Evolutionary conservation across 1,140 invertebrate species (phyloP), one percentile per base, ranked within the genome.

Genomic region (Macrocentrus cingulum): DNA sequence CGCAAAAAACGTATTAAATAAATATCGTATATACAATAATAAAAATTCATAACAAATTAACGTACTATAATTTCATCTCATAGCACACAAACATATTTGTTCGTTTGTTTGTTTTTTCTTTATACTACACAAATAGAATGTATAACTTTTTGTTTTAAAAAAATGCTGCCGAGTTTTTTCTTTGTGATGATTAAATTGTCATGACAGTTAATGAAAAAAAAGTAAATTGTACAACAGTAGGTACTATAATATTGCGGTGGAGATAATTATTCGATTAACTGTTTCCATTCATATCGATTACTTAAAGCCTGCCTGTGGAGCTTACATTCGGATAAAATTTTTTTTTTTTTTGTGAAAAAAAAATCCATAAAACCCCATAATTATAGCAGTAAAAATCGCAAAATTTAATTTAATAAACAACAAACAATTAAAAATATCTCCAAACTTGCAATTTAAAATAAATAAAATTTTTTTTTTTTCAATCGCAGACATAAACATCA

Each of bases 281-380:
- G 16, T 23, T n/a, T 55, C 22, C 36, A 52, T 57, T 39, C 20
- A 13, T 39, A 53, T 48, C 32, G 36, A 19, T 54, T 23, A 44
- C 32, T 25, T 48, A 54, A 37, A 52, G 56, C 55, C 60, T 57
- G 60, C 60, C 60, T 41, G 60, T 61, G 60, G 60, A 61, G 60
- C 60, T 61, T 61, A 58, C 49, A 20, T 42, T 34, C 41, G 42
- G 36, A n/a, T 52, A 36, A 52, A 44, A 45, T 19, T 32, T 37
- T 49, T 56, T 46, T 36, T 56, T 49, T 46, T 32, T 34, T 34
- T 34, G 25, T 29, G 4, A 29, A 29, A n/a, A n/a, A n/a, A n/a
- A n/a, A n/a, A n/a, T n/a, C n/a, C n/a, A n/a, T n/a, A n/a, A n/a
- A 29, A 29, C 25, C 25, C 48, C 39, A 29, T 50, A n/a, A n/a